Conservation (phyloP, 2,113 vertebrate species). For the Myotis yumanensis region DNA sequence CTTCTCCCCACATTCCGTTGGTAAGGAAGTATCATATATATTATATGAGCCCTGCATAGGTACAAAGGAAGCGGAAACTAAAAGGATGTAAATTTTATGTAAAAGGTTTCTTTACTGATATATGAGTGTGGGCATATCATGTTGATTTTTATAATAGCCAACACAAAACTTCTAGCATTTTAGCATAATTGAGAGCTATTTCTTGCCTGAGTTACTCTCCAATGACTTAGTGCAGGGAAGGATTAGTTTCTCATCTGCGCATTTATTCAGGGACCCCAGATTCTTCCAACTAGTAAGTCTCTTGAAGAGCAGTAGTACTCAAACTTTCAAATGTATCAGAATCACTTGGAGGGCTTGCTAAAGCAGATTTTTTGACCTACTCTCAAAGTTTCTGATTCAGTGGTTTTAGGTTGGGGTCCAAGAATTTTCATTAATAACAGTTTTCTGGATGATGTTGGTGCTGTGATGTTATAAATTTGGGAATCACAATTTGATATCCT, state of each 20-base stretch:
- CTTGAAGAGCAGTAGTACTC: not conserved
- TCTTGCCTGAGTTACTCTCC: not conserved
- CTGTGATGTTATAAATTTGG: not conserved
- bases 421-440: not conserved
- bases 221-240: not conserved
- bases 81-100: not conserved
- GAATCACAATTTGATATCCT: not conserved
- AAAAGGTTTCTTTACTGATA: not conserved
- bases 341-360: not conserved
- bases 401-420: not conserved
- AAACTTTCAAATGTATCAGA: not conserved
- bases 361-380: not conserved
- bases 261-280: not conserved
- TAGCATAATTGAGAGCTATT: not conserved
- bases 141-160: not conserved
- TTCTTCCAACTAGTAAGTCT: not conserved
- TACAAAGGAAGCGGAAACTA: not conserved
- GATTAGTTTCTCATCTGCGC: not conserved
- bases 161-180: not conserved
- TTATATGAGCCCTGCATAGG: not conserved
- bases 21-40: not conserved
- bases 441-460: not conserved
- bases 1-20: not conserved
- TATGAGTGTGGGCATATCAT: not conserved
- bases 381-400: not conserved